Evolutionary conservation across 2,797 vertebrate species (phyloP).

Genomic region (Enteromius anoplus): DNA sequence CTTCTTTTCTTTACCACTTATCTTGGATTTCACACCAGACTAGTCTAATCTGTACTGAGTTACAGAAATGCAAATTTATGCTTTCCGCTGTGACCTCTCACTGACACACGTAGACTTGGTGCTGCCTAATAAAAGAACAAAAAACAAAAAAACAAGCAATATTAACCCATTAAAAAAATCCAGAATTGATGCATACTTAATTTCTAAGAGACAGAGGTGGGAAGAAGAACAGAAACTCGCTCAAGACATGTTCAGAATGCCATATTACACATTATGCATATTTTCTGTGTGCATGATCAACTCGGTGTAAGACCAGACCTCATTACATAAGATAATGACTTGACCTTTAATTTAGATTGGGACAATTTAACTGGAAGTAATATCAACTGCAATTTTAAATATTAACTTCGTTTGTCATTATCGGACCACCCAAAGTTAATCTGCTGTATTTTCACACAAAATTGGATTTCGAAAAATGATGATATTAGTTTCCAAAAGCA

Average conservation of each 20-base stretch:
- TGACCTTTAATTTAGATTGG: constrained; percentile 35
- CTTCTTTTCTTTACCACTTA: constrained; percentile 38
- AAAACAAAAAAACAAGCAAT: constrained; percentile 2
- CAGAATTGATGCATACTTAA: neutral
- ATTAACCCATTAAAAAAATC: neutral
- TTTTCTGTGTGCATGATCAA: constrained; percentile 19
- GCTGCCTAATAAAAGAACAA: constrained; percentile 7
- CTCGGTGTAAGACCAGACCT: neutral
- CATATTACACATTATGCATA: neutral
- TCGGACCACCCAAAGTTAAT: constrained; percentile 13
- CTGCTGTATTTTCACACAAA: constrained; percentile 25
- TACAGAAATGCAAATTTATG: constrained; percentile 11
- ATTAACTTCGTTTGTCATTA: constrained; percentile 15
- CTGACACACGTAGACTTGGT: neutral
- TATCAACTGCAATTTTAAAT: constrained; percentile 9
- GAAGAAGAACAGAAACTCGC: neutral
- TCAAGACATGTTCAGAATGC: neutral
- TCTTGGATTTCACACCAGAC: constrained; percentile 40
- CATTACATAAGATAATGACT: constrained; percentile 29
- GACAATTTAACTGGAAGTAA: constrained; percentile 36
- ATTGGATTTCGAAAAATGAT: constrained; percentile 18
- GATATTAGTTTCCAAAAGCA: constrained; percentile 18
- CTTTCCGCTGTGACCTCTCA: neutral
- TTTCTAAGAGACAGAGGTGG: neutral
- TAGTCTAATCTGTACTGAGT: constrained; percentile 25